These are phyloP conservation scores for Plumapathes pennacea DNA, from an alignment of 92 coral and sea anemone species.

Conservation along the genomic window DNA sequence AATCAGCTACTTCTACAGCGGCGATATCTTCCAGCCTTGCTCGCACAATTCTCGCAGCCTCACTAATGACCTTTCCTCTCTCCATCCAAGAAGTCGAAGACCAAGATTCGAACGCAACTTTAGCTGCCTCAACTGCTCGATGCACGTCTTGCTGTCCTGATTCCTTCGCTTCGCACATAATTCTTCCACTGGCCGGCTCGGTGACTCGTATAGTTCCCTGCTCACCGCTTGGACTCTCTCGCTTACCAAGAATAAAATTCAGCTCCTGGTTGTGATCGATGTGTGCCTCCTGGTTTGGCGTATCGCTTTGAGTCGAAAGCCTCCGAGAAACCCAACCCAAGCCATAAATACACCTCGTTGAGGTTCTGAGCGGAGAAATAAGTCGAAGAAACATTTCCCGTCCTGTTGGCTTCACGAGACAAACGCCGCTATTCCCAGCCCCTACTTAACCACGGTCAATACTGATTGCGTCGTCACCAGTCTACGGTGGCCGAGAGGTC, in stretches of 20 bases:
- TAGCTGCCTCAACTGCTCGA: constrained; percentile 70
- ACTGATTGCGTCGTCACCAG: too few species aligned
- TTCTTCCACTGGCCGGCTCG: constrained; percentile 86
- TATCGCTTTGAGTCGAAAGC: too few species aligned
- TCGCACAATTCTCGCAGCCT: constrained; percentile 72
- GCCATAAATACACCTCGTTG: too few species aligned
- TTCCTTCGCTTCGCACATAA: constrained; percentile 71
- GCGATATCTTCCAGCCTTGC: constrained; percentile 71
- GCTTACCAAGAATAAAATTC: constrained; percentile 76
- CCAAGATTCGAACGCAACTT: constrained; percentile 72
- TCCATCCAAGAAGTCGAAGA: constrained; percentile 76
- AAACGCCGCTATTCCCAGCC: too few species aligned
- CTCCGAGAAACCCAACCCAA: too few species aligned
- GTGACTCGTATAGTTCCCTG: constrained; percentile 50
- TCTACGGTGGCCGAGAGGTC: too few species aligned
- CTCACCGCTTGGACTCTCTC: constrained; percentile 69
- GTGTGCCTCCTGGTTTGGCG: too few species aligned
- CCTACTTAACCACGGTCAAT: too few species aligned
- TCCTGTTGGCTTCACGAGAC: too few species aligned
- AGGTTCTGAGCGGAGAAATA: too few species aligned
- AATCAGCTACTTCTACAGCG: constrained; percentile 72
- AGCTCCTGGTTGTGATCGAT: constrained; percentile 32
- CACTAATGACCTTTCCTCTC: constrained; percentile 66
- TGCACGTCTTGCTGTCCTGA: constrained; percentile 80
- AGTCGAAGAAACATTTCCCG: too few species aligned